Evolutionary conservation across 2,888 invertebrate species (phyloP), one percentile per base, ranked within the genome.

Genomic region (Alcis repandata): DNA sequence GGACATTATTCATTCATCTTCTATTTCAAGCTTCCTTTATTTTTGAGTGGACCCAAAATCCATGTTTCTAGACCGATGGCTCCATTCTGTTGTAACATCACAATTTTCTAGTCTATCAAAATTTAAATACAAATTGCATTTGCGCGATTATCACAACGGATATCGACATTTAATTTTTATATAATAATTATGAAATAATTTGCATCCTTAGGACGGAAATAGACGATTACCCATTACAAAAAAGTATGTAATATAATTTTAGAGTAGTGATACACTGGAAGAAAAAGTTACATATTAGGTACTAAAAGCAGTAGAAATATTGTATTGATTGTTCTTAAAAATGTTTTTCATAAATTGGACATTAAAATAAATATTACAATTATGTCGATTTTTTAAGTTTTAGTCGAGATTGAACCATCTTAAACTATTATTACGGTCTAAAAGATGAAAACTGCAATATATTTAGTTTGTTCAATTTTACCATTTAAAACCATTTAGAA

Each of bases 161-260:
- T 27, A 59, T 46, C 45, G 52, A 49, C 38, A 40, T 59, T 60
- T 53, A 32, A 48, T 32, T 17, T 46, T 22, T 1, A 22, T 46
- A 17, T 54, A 64, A 27, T 56, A 58, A 60, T 54, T 54, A 67
- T 57, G 52, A 63, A 64, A 58, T 54, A 49, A 63, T 58, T 62
- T 65, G 27, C 61, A 63, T 70, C 64, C 51, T 61, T 9, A 46
- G 73, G 73, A 73, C 72, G 73, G 73, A 72, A 67, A 72, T 65
- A 61, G 70, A 73, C 70, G 68, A 45, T 53, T 19, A 40, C 61
- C 45, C 41, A 63, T 48, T 60, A 46, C 27, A 51, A 63, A 48
- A 9, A 27, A 7, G 13, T 20, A 15, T 27, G 8, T 32, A 27
- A 54, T 70, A 66, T 64, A 63, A 66, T 61, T 33, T 63, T 22